Percentiles rank a stretch among this genome's conserved stretches.
Conservation (phyloP, 2,113 vertebrate species). For the Pongo abelii region DNA sequence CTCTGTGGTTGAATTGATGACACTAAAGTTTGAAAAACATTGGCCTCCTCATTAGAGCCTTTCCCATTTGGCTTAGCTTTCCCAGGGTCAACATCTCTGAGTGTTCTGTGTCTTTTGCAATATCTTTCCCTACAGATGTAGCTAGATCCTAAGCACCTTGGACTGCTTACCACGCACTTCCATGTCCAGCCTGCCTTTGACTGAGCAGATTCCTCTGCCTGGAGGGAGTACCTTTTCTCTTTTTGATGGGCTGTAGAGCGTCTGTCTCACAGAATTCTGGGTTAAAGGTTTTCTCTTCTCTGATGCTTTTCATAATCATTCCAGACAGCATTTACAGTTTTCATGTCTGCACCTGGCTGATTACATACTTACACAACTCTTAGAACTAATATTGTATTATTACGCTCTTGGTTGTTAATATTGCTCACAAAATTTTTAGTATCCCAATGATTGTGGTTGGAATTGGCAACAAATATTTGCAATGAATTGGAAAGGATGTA, state of each 20-base stretch:
- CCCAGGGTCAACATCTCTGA: background rate
- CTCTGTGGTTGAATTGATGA: background rate
- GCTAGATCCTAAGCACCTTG: rapidly evolving
- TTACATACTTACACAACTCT: background rate
- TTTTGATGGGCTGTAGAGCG: background rate
- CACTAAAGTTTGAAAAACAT: background rate
- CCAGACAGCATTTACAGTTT: background rate
- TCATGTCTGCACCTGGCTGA: background rate
- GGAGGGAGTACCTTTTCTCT: background rate
- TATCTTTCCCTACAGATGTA: background rate
- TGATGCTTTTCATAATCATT: background rate
- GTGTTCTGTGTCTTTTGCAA: too few relatives aligned
- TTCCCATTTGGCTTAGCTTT: too few relatives aligned
- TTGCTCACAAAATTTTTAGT: background rate
- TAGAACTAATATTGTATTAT: background rate
- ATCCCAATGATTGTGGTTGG: background rate
- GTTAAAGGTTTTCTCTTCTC: background rate
- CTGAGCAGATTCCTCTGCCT: too few relatives aligned
- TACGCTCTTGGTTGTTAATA: background rate
- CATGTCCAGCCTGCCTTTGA: background rate
- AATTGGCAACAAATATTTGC: background rate
- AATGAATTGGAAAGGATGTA: background rate
- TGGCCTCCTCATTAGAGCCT: background rate
- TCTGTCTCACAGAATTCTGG: background rate
- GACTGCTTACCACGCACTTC: rapidly evolving